Conservation (phyloP, 2,888 invertebrate genomes). For the Vesta saturnalis region DNA sequence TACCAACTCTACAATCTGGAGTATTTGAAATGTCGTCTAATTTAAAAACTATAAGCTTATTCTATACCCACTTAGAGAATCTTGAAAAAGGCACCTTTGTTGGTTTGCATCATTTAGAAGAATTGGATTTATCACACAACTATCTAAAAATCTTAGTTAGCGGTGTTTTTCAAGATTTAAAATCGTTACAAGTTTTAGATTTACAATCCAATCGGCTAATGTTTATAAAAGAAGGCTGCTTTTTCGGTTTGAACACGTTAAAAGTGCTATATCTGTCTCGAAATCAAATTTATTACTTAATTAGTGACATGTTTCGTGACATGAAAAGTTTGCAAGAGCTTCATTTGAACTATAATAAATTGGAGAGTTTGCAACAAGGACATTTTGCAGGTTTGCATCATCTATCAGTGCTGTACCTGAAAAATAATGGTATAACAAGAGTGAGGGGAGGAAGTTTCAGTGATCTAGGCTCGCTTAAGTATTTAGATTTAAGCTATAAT, state of each 20-base stretch:
- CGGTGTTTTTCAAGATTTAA: constrained; percentile 30
- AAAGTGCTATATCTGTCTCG: constrained; percentile 24
- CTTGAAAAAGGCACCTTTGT: constrained; percentile 31
- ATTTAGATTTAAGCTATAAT: constrained; percentile 29
- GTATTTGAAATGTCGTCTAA: constrained; percentile 23
- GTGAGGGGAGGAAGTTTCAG: constrained; percentile 18
- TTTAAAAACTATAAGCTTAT: constrained; percentile 21
- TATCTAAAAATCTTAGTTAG: constrained; percentile 17
- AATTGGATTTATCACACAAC: constrained; percentile 25
- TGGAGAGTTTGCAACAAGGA: constrained; percentile 12
- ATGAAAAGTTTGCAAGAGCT: constrained; percentile 16
- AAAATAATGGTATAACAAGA: constrained; percentile 19
- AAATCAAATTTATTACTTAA: constrained; percentile 16
- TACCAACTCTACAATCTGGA: constrained; percentile 25
- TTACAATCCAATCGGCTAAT: constrained; percentile 21
- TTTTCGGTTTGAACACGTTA: constrained; percentile 20
- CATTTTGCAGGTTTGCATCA: constrained; percentile 17
- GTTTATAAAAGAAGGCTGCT: constrained; percentile 12
- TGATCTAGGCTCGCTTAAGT: constrained; percentile 17
- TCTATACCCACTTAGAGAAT: constrained; percentile 21
- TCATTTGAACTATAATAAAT: constrained; percentile 26
- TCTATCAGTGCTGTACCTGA: constrained; percentile 20
- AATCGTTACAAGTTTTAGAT: constrained; percentile 20
- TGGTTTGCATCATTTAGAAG: constrained; percentile 23
- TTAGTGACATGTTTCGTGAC: neutral